Evolutionary conservation across 2,888 invertebrate species (phyloP).

Genomic region (Lycia hirtaria): DNA sequence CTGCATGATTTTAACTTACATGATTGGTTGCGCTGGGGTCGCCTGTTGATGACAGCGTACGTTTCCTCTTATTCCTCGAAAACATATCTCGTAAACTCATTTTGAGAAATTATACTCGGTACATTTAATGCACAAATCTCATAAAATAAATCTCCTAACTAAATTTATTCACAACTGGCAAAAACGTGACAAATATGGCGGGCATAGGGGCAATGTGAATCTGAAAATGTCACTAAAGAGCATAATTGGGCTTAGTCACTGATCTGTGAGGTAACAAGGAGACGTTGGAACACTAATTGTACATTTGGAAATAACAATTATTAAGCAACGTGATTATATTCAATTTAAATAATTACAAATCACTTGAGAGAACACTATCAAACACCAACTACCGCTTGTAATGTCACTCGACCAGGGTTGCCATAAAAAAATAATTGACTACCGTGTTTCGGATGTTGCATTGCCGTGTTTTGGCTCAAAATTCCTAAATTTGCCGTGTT

Average conservation of each 20-base stretch:
- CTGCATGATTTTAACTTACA: slow-evolving; percentile 61
- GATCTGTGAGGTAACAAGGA: background rate
- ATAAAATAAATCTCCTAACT: slow-evolving; percentile 52
- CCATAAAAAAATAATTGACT: no score
- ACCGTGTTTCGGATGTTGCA: no score
- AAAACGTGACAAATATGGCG: slow-evolving; percentile 84
- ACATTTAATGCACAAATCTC: slow-evolving; percentile 14
- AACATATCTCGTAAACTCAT: slow-evolving; percentile 60
- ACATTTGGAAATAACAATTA: background rate
- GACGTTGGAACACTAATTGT: background rate
- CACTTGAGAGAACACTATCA: no score
- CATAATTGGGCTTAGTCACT: no score
- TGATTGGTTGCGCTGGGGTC: slow-evolving; percentile 60
- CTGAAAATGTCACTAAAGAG: slow-evolving; percentile 33
- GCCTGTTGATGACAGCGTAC: slow-evolving; percentile 56
- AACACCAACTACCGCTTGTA: no score
- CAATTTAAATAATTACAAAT: no score
- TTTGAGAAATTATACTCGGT: slow-evolving; percentile 40
- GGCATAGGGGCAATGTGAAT: slow-evolving; percentile 47
- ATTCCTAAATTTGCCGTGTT: no score
- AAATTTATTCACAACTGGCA: slow-evolving; percentile 69
- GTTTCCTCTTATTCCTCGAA: slow-evolving; percentile 64
- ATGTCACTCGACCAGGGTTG: no score
- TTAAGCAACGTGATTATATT: background rate
- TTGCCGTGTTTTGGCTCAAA: no score